A percentile compares a stretch with the other conserved stretches of the same genome.
phyloP scores from a whole-genome alignment of 2,888 invertebrate species.

The Cantharis nigra region DNA sequence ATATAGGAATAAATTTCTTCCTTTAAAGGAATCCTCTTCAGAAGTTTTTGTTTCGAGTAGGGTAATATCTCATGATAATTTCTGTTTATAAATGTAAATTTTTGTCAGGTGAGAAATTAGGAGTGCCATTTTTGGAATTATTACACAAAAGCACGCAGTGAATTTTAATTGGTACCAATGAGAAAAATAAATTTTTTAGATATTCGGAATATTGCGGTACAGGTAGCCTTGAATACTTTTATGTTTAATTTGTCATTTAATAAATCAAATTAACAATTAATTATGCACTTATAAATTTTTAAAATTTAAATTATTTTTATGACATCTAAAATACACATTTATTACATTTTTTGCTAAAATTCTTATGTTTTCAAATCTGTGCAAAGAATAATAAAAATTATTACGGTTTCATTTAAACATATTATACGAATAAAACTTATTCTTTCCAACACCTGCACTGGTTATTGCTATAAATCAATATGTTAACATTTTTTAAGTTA shows the following conservation, averaged over 20 bases:
- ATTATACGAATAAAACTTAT: neutral
- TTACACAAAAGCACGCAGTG: constrained; percentile 8
- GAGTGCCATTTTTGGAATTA: constrained; percentile 6
- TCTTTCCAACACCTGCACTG: neutral
- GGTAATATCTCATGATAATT: neutral
- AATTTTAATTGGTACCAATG: neutral
- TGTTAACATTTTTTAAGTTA: neutral
- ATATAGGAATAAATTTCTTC: neutral
- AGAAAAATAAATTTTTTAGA: neutral
- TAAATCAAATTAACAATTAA: neutral
- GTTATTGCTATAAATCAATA: neutral
- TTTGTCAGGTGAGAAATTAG: neutral
- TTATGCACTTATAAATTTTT: neutral
- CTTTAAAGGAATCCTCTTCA: neutral
- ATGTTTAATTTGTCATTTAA: neutral
- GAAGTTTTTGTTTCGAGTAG: neutral
- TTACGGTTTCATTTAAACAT: neutral
- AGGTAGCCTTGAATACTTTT: neutral
- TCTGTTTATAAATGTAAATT: neutral
- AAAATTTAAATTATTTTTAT: neutral
- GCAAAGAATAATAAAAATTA: neutral
- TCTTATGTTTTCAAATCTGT: no score
- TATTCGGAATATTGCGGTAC: neutral
- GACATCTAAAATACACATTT: neutral
- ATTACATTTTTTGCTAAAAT: neutral